These are phyloP conservation scores for Ondatra zibethicus DNA, from an alignment of 2,113 vertebrate species.

Conservation along the genomic window DNA sequence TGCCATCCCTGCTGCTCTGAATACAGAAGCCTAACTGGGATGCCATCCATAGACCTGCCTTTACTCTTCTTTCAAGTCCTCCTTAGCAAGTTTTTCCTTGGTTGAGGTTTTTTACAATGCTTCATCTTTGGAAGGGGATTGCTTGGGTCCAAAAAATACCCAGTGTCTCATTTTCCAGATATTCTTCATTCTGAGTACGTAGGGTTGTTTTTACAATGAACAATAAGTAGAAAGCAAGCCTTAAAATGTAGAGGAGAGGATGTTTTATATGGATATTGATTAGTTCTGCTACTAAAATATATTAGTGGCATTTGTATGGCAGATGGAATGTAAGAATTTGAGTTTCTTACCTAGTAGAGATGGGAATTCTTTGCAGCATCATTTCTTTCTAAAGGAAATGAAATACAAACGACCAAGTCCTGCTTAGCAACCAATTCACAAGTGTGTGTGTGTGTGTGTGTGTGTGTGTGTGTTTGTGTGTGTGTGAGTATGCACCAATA, in stretches of 20 bases:
- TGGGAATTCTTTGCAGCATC: background rate
- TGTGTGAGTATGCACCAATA: background rate
- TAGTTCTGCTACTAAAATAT: background rate
- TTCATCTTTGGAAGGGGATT: background rate
- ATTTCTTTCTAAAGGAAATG: background rate
- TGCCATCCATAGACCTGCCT: background rate
- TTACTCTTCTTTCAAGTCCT: background rate
- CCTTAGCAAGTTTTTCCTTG: background rate
- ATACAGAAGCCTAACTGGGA: background rate
- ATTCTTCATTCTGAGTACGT: background rate
- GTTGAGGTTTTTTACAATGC: background rate
- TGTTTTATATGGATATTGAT: background rate
- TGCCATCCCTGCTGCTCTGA: background rate
- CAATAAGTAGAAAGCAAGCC: background rate
- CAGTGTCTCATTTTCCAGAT: background rate
- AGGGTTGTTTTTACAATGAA: background rate
- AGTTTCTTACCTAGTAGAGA: background rate
- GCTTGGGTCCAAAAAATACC: background rate
- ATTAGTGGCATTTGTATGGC: fast-evolving
- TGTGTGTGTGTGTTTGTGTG: background rate
- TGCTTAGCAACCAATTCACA: background rate
- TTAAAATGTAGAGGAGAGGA: background rate
- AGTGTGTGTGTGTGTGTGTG: too few species aligned
- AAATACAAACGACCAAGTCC: background rate
- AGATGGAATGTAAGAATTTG: background rate